Evolutionary conservation across 2,113 vertebrate genomes (phyloP), one percentile per base, ranked within the genome.

Genomic region (Pseudorhombus dupliciocellatus): DNA sequence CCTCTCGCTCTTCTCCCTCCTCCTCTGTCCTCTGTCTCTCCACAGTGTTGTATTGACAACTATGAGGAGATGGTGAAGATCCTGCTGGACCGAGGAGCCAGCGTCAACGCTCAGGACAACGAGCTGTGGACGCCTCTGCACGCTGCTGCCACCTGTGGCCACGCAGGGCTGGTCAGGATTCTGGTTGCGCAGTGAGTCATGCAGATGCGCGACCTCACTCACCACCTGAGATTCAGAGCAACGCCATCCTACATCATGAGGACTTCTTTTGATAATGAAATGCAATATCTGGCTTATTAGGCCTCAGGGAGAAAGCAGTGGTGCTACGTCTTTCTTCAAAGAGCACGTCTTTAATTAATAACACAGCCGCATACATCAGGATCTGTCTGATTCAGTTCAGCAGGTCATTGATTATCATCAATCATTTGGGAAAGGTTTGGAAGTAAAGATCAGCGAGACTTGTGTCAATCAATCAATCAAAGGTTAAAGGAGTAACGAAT

Each of bases 11-110:
- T 25, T 1, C 51, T 64, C 20, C 15, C 28, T 70, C 20, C 11
- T n/a, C 7, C 12, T 5, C 7, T 48, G 26, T 25, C 4, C 24
- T 18, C 46, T 12, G 10, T 73, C 24, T 24, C 16, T 1, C 56
- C 10, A 16, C 87, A 99, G 97, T 98, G 97, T 93, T 99, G 97
- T 83, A 99, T 99, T 57, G 97, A 99, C 92, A 98, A 99, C 93
- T 99, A 97, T 40, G 97, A 98, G 89, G 97, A 97, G 68, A 96
- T 99, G 75, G 97, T 98, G 66, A 96, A 95, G 89, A 92, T 98
- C 75, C 93, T 99, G 37, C 91, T 99, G 72, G 93, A 83, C 87
- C 95, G 96, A 0, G 96, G 96, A 44, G 97, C 97, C 26, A 94
- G 94, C 0, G 96, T 98, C 66, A 98, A 99, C 0, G 95, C 97